Evolutionary conservation across 2,797 vertebrate species (phyloP).

Genomic region (Oryzias dopingdopingensis): DNA sequence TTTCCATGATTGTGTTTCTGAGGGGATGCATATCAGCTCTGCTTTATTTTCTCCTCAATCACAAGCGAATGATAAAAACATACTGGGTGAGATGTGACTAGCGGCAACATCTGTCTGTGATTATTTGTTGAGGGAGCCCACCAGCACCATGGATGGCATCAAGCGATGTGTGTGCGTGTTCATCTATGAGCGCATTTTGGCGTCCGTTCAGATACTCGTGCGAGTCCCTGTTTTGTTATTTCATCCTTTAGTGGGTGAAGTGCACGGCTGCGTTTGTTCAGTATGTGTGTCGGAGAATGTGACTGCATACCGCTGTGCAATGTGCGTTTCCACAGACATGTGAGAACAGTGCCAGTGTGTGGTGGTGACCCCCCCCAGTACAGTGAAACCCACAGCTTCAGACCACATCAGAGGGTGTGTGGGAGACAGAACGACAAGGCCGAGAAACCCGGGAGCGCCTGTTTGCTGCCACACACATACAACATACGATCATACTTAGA

Average conservation of each 20-base stretch:
- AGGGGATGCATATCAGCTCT: constrained; percentile 44
- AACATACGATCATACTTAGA: constrained; percentile 28
- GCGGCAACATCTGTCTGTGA: constrained; percentile 80
- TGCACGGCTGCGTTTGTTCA: constrained; percentile 29
- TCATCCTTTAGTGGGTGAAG: constrained; percentile 54
- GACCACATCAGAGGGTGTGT: constrained; percentile 75
- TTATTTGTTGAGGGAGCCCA: constrained; percentile 78
- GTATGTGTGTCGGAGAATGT: constrained; percentile 67
- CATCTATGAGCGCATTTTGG: constrained; percentile 52
- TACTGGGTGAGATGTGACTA: constrained; percentile 59
- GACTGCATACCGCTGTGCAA: constrained; percentile 67
- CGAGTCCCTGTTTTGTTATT: constrained; percentile 57
- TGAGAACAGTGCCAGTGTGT: constrained; percentile 74
- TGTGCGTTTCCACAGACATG: constrained; percentile 77
- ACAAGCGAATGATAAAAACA: constrained; percentile 43
- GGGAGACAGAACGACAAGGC: constrained; percentile 76
- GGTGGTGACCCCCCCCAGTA: constrained; percentile 60
- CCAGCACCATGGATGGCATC: constrained; percentile 71
- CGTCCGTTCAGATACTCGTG: constrained; percentile 63
- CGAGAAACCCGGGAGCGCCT: constrained; percentile 72
- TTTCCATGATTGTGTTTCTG: constrained; percentile 39
- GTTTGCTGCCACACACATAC: constrained; percentile 66
- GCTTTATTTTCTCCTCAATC: constrained; percentile 26
- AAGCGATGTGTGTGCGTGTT: constrained; percentile 55
- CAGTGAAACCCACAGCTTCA: constrained; percentile 72